phyloP scores from a whole-genome alignment of 2,797 vertebrate species.

The Craterocephalus amniculus region DNA sequence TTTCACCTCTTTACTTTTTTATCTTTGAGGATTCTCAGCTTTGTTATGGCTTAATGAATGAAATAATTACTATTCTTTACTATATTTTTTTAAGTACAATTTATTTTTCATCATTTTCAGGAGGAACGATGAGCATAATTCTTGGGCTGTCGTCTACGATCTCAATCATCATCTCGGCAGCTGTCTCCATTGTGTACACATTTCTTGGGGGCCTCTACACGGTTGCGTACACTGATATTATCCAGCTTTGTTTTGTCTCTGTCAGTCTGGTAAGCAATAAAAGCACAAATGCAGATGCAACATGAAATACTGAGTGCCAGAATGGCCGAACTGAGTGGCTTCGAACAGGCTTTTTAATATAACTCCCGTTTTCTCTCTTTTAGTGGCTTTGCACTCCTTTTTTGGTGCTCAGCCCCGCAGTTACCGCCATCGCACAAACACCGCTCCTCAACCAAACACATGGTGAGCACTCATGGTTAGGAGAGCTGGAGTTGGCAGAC shows the following conservation, averaged over 20 bases:
- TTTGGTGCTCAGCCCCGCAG: constrained; percentile 75
- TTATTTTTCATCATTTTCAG: constrained; percentile 60
- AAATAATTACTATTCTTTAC: too few species aligned
- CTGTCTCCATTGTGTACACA: constrained; percentile 79
- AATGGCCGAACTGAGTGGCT: not conserved
- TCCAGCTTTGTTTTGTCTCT: constrained; percentile 82
- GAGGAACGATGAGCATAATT: constrained; percentile 81
- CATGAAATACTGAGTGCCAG: not conserved
- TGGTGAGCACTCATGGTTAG: constrained; percentile 72
- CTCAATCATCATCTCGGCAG: constrained; percentile 79
- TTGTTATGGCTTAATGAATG: not conserved
- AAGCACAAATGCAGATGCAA: not conserved
- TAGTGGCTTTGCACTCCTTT: constrained; percentile 85
- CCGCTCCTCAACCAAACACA: constrained; percentile 58
- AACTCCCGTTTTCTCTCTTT: constrained; percentile 43
- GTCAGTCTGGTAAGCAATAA: constrained; percentile 80
- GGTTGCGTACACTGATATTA: constrained; percentile 84
- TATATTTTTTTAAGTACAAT: too few species aligned
- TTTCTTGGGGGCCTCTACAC: constrained; percentile 85
- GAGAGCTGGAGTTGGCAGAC: constrained; percentile 72
- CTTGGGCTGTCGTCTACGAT: constrained; percentile 72
- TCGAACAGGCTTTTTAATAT: constrained; percentile 1
- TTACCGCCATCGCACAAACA: constrained; percentile 63
- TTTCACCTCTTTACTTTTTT: not conserved
- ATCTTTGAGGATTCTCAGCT: not conserved